Base-by-base conservation (phyloP, 2,797 vertebrate species). In the Odontamblyopus lacepedii region DNA sequence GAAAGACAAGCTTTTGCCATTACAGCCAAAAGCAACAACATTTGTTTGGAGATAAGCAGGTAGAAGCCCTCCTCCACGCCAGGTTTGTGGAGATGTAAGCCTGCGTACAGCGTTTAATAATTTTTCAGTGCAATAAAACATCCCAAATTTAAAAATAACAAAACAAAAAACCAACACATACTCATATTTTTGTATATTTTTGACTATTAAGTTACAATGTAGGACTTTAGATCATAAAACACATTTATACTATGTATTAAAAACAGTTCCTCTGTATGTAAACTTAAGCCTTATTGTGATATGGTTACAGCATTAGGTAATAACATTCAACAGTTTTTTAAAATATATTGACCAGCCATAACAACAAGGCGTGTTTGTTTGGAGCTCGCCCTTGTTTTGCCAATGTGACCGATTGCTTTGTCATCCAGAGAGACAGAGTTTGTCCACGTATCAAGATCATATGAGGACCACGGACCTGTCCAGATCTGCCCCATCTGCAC, bases 401-500 rank as follows among this genome's bases (percentile, higher is more conserved):
- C 73, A 51, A 32, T 44, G 69, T 81, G 72, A 87, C 85, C 69
- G 81, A 87, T 77, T 12, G 51, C 62, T 71, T 48, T 57, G 5
- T 56, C 79, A 70, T 38, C 87, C 80, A 2, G 82, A 82, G 91
- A 73, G 77, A 73, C 79, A 78, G 70, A 67, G 73, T 82, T 82
- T 86, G 88, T 79, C 84, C 75, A 63, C 67, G 53, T 59, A 66
- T 74, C 56, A 67, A 4, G 70, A 69, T 81, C 74, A 77, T 77
- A 72, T 70, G 73, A 84, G 75, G 78, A 59, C 38, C 72, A 23
- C 44, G 26, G 48, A 80, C 88, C 84, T 18, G 83, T 79, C 84
- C 78, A 79, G 73, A 88, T 84, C 82, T 89, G 89, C 92, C 75
- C 69, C 91, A 75, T 89, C 89, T 73, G 88, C 89, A 91, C 64